Evolutionary conservation across 2,888 invertebrate species (phyloP), one percentile per base, ranked within the genome.

Genomic region (Sesia apiformis): DNA sequence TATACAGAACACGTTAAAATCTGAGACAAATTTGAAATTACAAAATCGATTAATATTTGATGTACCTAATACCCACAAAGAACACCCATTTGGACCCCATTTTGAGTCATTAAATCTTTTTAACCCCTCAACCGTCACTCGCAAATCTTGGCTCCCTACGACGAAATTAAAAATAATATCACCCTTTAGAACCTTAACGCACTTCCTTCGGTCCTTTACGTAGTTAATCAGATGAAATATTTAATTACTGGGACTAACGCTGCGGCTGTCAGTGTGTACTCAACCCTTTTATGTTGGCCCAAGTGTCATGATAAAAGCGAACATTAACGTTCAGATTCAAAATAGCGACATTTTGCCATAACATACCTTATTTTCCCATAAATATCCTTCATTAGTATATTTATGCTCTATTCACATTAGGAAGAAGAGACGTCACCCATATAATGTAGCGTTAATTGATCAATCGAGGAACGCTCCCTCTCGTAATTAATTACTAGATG

Each of bases 191-290:
- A 68, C 75, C 73, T 70, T 71, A 70, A 70, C 73, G 72, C 74
- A 67, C 70, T 67, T 74, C 68, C 69, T 68, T 67, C 67, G 71
- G 70, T 71, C 77, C 70, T 81, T 79, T 78, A 73, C 76, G 78
- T 71, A 83, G 84, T 87, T 87, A 87, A 88, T 87, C 85, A 86
- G 84, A 74, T 83, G 80, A 87, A 85, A 88, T 85, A 87, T 86
- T 86, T 88, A 88, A 88, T 88, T 87, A 86, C 77, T 70, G 67
- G 65, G 70, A 69, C 70, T 67, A 72, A 69, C 71, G 72, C 69
- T 75, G 76, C 68, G 70, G 68, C 72, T 76, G 78, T 75, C 77
- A 67, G 63, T 63, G 39, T 50, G 5, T 39, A 39, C 50, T 50
- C 50, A 50, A 50, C 38, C 38, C 50, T 38, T 50, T 7, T 7